phyloP scores from a whole-genome alignment of 35 echinoderm and acorn worm species.

The Diadema setosum region DNA sequence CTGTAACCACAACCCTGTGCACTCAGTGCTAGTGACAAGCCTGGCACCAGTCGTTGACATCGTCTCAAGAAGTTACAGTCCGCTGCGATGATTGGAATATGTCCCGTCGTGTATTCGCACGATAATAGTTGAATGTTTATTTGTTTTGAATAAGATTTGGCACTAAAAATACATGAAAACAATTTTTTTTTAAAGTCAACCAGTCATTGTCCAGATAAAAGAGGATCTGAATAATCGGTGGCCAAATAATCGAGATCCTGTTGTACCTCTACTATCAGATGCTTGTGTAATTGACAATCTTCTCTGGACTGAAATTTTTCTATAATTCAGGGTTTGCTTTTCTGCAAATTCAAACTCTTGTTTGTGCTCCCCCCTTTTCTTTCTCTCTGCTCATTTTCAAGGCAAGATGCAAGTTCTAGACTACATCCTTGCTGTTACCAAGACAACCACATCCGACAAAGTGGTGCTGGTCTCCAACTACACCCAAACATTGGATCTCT shows the following conservation, averaged over 20 bases:
- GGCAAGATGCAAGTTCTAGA: constrained; percentile 92
- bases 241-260: too few relatives aligned
- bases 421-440: constrained; percentile 83
- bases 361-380: neutral
- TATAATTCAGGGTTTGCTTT: neutral
- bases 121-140: too few relatives aligned
- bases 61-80: too few relatives aligned
- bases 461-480: constrained; percentile 98
- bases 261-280: neutral
- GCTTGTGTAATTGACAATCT: neutral
- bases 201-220: too few relatives aligned
- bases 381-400: too few relatives aligned
- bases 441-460: constrained; percentile 73
- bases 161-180: too few relatives aligned
- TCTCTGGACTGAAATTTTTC: neutral
- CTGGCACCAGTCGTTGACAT: too few relatives aligned
- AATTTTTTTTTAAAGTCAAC: neutral
- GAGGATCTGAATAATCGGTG: too few relatives aligned
- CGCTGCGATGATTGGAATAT: too few relatives aligned
- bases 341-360: neutral
- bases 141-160: neutral
- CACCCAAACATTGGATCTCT: constrained; percentile 85
- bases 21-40: too few relatives aligned
- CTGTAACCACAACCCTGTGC: too few relatives aligned
- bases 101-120: too few relatives aligned